A percentile compares a stretch with the other conserved stretches of the same genome.
phyloP scores from a whole-genome alignment of 1,140 invertebrate species.

The Drosophila bocqueti region DNA sequence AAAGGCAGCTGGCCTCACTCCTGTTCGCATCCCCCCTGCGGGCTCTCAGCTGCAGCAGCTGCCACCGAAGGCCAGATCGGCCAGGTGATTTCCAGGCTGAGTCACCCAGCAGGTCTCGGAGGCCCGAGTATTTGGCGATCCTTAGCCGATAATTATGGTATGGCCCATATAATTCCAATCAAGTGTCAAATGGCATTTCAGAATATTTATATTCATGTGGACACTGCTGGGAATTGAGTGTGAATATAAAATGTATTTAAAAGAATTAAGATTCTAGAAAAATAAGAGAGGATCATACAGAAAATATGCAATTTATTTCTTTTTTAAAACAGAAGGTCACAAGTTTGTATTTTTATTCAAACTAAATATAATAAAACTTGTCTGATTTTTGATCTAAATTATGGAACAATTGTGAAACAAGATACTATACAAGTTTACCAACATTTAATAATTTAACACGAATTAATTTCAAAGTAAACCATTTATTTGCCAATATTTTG shows the following conservation, averaged over 20 bases:
- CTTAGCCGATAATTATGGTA: constrained; percentile 17
- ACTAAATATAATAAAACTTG: too few species aligned
- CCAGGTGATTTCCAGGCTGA: constrained; percentile 49
- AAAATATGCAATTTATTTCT: too few species aligned
- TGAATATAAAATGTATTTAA: not conserved
- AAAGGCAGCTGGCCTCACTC: constrained; percentile 58
- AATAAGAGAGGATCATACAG: not conserved
- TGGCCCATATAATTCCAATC: not conserved
- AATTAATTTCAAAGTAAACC: too few species aligned
- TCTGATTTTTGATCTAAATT: too few species aligned
- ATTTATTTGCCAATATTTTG: not conserved
- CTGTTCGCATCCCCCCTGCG: constrained; percentile 21
- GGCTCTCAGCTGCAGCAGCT: constrained; percentile 57
- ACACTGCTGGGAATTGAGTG: not conserved
- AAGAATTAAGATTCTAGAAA: not conserved
- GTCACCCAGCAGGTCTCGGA: constrained; percentile 27
- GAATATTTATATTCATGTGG: not conserved
- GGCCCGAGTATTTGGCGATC: constrained; percentile 30
- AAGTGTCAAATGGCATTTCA: not conserved
- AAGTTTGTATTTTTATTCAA: too few species aligned
- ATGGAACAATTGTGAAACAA: too few species aligned
- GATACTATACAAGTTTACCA: too few species aligned
- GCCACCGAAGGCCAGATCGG: constrained; percentile 64
- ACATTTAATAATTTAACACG: too few species aligned
- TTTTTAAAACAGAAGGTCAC: too few species aligned